A percentile compares a stretch with the other conserved stretches of the same genome.
phyloP scores from a whole-genome alignment of 2,888 invertebrate genomes.

The Sinodicranocentrus sp. region DNA sequence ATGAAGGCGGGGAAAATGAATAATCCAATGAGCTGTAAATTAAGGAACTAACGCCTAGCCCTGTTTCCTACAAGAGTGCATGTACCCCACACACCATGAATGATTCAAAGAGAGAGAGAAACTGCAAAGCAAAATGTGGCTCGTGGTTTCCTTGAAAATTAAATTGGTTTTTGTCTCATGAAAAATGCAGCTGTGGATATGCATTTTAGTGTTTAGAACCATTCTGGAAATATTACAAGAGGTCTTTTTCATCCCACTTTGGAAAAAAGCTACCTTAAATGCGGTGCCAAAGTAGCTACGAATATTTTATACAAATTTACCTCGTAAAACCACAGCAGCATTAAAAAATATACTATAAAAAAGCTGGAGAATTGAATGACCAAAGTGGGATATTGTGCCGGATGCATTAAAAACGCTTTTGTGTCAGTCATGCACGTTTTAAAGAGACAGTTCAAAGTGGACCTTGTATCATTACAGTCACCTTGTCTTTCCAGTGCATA shows the following conservation, averaged over 20 bases:
- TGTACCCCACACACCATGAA: neutral
- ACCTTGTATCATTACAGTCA: slow-evolving; percentile 9
- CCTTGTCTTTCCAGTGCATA: neutral
- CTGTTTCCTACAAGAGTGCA: neutral
- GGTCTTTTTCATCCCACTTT: too few relatives aligned
- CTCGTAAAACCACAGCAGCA: too few relatives aligned
- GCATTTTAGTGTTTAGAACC: neutral
- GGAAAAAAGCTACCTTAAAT: too few relatives aligned
- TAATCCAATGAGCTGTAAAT: slow-evolving; percentile 11
- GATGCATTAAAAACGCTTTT: neutral
- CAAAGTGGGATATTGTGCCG: neutral
- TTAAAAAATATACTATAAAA: too few relatives aligned
- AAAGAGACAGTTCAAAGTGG: slow-evolving; percentile 14
- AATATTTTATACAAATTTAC: too few relatives aligned
- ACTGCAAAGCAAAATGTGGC: neutral
- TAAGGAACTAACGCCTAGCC: neutral
- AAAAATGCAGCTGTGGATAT: neutral
- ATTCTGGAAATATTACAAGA: too few relatives aligned
- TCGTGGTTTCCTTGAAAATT: neutral
- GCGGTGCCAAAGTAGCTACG: too few relatives aligned
- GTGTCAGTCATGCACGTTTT: slow-evolving; percentile 7
- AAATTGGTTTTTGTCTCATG: slow-evolving; percentile 7
- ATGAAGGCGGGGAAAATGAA: neutral
- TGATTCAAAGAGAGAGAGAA: neutral
- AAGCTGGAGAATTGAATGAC: too few relatives aligned